Conservation (phyloP, 35 echinoderm and acorn worm species). For the Lytechinus pictus region DNA sequence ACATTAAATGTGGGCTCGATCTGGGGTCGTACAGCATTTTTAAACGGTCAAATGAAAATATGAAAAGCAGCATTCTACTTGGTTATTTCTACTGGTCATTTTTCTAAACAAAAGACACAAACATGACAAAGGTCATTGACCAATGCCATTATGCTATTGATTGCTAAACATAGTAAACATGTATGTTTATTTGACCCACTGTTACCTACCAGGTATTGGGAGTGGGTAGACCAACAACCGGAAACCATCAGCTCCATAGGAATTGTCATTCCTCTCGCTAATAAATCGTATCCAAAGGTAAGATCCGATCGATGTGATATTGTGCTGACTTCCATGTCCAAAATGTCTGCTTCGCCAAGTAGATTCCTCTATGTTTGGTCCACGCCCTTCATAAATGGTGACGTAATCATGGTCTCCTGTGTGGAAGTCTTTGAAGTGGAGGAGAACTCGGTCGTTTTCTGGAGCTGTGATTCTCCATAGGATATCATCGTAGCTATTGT, state of each 20-base stretch:
- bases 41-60: too few relatives aligned
- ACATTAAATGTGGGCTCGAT: too few relatives aligned
- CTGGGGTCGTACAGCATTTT: too few relatives aligned
- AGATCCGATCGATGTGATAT: not conserved
- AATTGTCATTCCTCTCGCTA: not conserved
- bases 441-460: not conserved
- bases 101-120: too few relatives aligned
- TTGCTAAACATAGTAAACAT: too few relatives aligned
- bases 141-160: too few relatives aligned
- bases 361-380: not conserved
- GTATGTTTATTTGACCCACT: too few relatives aligned
- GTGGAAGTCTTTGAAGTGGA: not conserved
- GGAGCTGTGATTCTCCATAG: not conserved
- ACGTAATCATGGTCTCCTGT: not conserved
- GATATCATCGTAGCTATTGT: not conserved
- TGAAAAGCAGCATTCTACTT: too few relatives aligned
- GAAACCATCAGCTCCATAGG: not conserved
- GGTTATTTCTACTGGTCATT: too few relatives aligned
- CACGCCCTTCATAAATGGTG: not conserved
- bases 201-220: not conserved
- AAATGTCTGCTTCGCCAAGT: not conserved
- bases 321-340: not conserved
- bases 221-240: not conserved
- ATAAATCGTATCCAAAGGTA: conserved; percentile 5
- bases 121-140: too few relatives aligned